Base-by-base conservation (phyloP, 2,888 invertebrate species). In the Endomychus coccineus region DNA sequence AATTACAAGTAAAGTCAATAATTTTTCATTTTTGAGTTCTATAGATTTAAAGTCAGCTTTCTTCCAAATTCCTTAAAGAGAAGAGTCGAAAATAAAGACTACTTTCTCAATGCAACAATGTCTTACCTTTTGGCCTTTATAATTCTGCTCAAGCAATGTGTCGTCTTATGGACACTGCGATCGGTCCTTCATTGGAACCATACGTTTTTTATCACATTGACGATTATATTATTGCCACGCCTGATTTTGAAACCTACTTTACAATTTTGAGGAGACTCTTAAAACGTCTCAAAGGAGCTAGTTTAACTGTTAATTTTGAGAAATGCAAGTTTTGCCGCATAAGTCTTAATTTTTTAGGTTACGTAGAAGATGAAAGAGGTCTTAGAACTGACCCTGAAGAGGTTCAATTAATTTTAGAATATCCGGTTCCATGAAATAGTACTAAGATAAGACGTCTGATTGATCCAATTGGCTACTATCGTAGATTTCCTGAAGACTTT, bases 131-230 rank as follows among this genome's bases (percentile, higher is more conserved):
- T 13, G 42, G 42, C 14, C 19, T 44, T 16, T 25, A 16, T 14
- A 44, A 42, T 33, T 14, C 30, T 30, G 33, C 31, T 34, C 37
- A n/a, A 10, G 27, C 27, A 4, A 41, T 45, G 44, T 42, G 32
- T 9, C 22, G 40, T 16, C 15, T 40, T 4, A 43, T 48, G 44
- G 40, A 46, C 28, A 36, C 13, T 1, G 25, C 24, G 2, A 12
- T 39, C 3, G 29, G 35, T 10, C 35, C 43, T 16, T 32, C 33
- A 9, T 36, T 45, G 9, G 35, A 41, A 12, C 44, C 42, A 14
- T 43, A 34, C 27, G 29, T 36, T 23, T 44, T 44, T 24, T 19
- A 23, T 21, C 44, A 43, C 16, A 12, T 42, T 11, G 45, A 46
- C 25, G 45, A 45, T 16, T 39, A 45, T 9, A 40, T 45, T 16